Base-by-base conservation (phyloP, 2,797 vertebrate species). In the Myotis pilosus region DNA sequence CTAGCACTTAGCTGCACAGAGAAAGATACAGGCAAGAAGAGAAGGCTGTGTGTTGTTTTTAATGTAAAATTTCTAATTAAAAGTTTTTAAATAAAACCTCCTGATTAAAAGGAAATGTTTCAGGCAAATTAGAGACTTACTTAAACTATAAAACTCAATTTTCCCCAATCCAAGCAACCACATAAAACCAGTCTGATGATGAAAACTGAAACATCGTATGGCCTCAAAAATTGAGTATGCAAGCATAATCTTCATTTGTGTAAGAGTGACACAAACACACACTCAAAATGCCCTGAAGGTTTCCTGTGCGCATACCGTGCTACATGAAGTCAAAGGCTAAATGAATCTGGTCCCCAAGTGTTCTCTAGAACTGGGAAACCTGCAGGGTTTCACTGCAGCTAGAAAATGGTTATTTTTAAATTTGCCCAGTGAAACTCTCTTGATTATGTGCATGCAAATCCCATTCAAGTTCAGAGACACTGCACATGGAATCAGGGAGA, bases 241-340 rank as follows among this genome's bases (percentile, higher is more conserved):
- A 83, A 94, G 68, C 72, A 55, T 25, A 91, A 30, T 66, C 28
- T 78, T 25, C 64, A 28, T 92, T 74, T 95, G 41, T 95, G 68
- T 92, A 94, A 95, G 93, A 79, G 60, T 53, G 28, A 85, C 5
- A 66, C 71, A 91, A 66, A 82, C 28, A 55, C 28, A 55, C 41
- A 49, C 89, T 96, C 84, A 89, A 80, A 94, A 76, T 51, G 41
- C 57, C 60, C 60, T 84, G n/a, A 83, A 81, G 49, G 0, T 80
- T 93, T 92, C 91, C 94, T 92, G 62, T 89, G 82, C 82, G 89
- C 68, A 53, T 81, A 74, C 86, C 90, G 62, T 78, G 74, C 69
- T 95, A 93, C 94, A 81, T 84, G 86, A 97, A 97, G 95, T 95
- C 85, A 95, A 87, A 95, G 86, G 86, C 86, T 89, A 96, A 96